Conservation (phyloP, 2,113 vertebrate species). For the Notarius lentiginosus region DNA sequence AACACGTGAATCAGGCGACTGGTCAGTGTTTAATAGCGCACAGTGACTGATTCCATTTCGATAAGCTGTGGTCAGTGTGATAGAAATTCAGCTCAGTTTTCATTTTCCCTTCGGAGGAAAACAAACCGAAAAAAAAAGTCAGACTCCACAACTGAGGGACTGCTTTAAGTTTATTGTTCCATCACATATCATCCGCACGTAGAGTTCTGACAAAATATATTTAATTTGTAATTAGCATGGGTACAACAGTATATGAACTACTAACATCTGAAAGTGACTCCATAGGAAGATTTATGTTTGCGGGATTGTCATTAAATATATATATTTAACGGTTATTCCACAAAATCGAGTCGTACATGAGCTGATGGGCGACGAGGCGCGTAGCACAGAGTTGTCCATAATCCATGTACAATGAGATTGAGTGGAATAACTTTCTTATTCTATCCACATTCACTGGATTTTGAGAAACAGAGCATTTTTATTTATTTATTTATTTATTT, state of each 20-base stretch:
- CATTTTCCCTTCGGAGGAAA: conserved; percentile 16
- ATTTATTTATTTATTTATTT: too few relatives aligned
- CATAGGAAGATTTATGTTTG: too few relatives aligned
- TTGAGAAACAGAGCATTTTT: too few relatives aligned
- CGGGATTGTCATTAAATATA: too few relatives aligned
- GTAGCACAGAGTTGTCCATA: too few relatives aligned
- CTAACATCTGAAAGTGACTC: too few relatives aligned
- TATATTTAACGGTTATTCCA: too few relatives aligned
- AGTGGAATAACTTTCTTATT: too few relatives aligned
- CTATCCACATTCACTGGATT: too few relatives aligned
- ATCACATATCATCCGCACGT: not conserved
- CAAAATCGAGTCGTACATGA: too few relatives aligned
- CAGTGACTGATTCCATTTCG: conserved; percentile 55
- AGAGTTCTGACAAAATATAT: not conserved
- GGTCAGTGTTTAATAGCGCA: conserved; percentile 36
- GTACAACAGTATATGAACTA: not conserved
- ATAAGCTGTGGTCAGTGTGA: conserved; percentile 40
- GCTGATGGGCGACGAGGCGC: too few relatives aligned
- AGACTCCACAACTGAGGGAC: not conserved
- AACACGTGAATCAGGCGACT: not conserved
- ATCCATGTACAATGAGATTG: too few relatives aligned
- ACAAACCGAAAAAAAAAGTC: not conserved
- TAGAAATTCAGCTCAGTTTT: conserved; percentile 25
- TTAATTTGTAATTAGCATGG: not conserved
- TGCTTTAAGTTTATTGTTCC: not conserved